Evolutionary conservation across 2,888 invertebrate genomes (phyloP).

Genomic region (Nowickia ferox): DNA sequence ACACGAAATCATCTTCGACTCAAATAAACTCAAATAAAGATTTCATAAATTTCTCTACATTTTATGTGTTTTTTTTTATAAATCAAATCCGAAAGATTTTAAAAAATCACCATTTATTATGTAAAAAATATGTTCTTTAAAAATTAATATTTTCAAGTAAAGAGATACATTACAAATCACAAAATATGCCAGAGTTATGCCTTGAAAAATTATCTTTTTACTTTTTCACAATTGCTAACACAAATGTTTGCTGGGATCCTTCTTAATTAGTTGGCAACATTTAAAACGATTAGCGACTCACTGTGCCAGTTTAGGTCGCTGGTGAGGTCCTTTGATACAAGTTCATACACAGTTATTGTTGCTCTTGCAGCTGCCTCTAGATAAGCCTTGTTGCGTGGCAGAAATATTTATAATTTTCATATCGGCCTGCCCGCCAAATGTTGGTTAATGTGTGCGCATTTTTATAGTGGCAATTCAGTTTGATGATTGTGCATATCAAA

Average conservation of each 20-base stretch:
- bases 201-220: neutral
- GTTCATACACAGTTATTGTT: neutral
- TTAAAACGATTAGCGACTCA: constrained; percentile 29
- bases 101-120: no score
- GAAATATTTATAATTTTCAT: constrained; percentile 34
- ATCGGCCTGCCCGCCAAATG: constrained; percentile 25
- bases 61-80: no score
- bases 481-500: constrained; percentile 58
- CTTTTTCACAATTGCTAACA: neutral
- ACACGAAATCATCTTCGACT: no score
- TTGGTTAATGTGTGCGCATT: constrained; percentile 43
- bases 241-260: neutral
- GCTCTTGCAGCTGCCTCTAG: neutral
- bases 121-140: no score
- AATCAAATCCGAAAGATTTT: no score
- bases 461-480: constrained; percentile 47
- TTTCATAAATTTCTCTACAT: no score
- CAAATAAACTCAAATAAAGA: no score
- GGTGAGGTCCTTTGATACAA: neutral
- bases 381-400: neutral
- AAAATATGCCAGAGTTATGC: neutral
- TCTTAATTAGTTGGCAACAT: neutral
- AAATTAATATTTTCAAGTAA: no score
- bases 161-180: no score
- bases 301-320: constrained; percentile 11